phyloP scores from a whole-genome alignment of 2,888 invertebrate genomes.

The Endotricha flammealis region DNA sequence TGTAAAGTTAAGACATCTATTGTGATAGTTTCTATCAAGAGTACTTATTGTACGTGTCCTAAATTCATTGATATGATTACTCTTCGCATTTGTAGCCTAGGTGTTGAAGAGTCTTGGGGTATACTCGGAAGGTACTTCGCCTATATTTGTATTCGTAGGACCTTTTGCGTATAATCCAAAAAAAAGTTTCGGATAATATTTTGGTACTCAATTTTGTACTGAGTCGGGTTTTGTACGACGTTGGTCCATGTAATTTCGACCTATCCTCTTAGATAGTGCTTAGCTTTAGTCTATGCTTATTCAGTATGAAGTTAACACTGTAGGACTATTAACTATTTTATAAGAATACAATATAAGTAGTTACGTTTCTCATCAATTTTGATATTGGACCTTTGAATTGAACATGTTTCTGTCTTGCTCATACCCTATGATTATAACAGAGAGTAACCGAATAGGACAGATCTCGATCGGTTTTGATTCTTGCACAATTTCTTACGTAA shows the following conservation, averaged over 20 bases:
- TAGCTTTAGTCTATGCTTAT: slow-evolving; percentile 62
- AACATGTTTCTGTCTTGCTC: slow-evolving; percentile 12
- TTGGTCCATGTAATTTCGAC: slow-evolving; percentile 63
- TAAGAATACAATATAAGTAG: slow-evolving; percentile 46
- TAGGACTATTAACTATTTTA: slow-evolving; percentile 49
- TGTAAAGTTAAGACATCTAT: slow-evolving; percentile 27
- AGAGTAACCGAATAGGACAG: slow-evolving; percentile 9
- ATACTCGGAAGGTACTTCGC: slow-evolving; percentile 23
- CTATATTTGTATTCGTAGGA: slow-evolving; percentile 20
- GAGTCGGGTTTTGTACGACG: slow-evolving; percentile 53
- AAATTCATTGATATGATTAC: slow-evolving; percentile 23
- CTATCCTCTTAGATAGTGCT: slow-evolving; percentile 51
- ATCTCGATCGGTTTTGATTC: slow-evolving; percentile 36
- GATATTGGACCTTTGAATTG: slow-evolving; percentile 28
- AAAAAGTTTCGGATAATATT: slow-evolving; percentile 58
- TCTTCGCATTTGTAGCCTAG: slow-evolving; percentile 19
- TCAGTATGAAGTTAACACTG: slow-evolving; percentile 41
- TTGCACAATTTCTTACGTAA: slow-evolving; percentile 69
- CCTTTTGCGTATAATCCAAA: slow-evolving; percentile 24
- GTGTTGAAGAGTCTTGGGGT: slow-evolving; percentile 18
- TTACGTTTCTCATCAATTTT: slow-evolving; percentile 47
- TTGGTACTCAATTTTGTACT: slow-evolving; percentile 73
- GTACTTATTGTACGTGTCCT: slow-evolving; percentile 27
- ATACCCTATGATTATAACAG: slow-evolving; percentile 11
- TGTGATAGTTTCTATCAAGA: slow-evolving; percentile 31